Conservation (phyloP, 2,888 invertebrate species). For the Drepana falcataria region DNA sequence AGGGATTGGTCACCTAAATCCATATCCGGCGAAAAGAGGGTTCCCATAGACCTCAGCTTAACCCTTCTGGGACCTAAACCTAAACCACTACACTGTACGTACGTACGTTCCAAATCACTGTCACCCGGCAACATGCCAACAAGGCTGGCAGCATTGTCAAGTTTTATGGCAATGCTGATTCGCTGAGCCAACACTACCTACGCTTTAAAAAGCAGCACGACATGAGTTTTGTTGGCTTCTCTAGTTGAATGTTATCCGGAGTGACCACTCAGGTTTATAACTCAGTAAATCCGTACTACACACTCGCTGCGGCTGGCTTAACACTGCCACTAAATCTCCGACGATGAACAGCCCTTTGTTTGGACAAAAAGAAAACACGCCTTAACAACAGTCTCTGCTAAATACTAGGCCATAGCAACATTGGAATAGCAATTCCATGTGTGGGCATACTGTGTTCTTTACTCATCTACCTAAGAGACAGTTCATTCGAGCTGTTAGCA, state of each 20-base stretch:
- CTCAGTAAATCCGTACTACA: conserved; percentile 30
- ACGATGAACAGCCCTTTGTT: conserved; percentile 34
- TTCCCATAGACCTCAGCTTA: no score
- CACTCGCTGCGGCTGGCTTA: conserved; percentile 27
- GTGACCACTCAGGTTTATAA: conserved; percentile 26
- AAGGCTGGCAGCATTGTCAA: no score
- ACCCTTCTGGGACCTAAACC: no score
- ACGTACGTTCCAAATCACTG: no score
- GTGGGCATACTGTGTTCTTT: conserved; percentile 26
- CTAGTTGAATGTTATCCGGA: conserved; percentile 14
- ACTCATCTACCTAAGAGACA: conserved; percentile 37
- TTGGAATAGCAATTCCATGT: conserved; percentile 24
- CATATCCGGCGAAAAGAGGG: no score
- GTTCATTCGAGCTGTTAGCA: conserved; percentile 68
- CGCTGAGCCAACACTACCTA: no score
- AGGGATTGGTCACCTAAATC: no score
- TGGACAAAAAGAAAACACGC: conserved; percentile 24
- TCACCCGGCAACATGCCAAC: no score
- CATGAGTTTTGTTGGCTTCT: conserved; percentile 7
- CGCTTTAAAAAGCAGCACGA: no score
- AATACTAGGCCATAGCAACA: conserved; percentile 19
- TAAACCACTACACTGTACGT: no score
- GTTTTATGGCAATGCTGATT: no score
- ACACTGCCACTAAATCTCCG: conserved; percentile 35
- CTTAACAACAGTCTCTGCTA: conserved; percentile 12